Evolutionary conservation across 2,888 invertebrate genomes (phyloP).

Genomic region (Apoda limacodes): DNA sequence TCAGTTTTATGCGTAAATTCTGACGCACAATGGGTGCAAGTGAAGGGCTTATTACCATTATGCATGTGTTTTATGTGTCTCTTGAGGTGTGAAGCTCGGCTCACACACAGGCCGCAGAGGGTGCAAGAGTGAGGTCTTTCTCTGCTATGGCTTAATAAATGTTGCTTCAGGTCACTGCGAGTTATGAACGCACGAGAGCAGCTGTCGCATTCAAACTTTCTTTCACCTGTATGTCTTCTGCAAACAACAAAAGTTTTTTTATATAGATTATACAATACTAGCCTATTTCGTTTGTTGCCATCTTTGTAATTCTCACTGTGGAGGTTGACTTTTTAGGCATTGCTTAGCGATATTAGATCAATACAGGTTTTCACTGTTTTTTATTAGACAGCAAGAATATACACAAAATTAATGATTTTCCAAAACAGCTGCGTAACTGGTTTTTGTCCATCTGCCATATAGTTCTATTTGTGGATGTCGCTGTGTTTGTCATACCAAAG

Average conservation of each 20-base stretch:
- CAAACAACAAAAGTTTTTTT: conserved; percentile 20
- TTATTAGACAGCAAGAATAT: too few species aligned
- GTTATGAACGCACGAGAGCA: conserved; percentile 56
- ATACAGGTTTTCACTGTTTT: too few species aligned
- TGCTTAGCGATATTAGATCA: too few species aligned
- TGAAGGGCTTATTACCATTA: conserved; percentile 25
- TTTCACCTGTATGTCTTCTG: conserved; percentile 62
- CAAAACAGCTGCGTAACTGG: too few species aligned
- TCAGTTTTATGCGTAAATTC: conserved; percentile 33
- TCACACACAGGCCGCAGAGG: conserved; percentile 45
- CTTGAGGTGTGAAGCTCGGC: conserved; percentile 51
- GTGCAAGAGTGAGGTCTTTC: conserved; percentile 48
- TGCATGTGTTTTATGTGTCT: conserved; percentile 47
- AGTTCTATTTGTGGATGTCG: too few species aligned
- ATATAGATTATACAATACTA: too few species aligned
- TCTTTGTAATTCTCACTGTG: too few species aligned
- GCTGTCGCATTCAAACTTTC: conserved; percentile 50
- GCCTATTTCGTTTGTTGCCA: too few species aligned
- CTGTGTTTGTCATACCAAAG: too few species aligned
- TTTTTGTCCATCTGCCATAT: too few species aligned
- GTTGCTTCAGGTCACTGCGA: conserved; percentile 55
- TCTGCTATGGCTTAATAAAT: conserved; percentile 46
- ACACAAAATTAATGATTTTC: too few species aligned
- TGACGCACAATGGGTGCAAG: conserved; percentile 30
- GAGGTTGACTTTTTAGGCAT: too few species aligned